Evolutionary conservation across 2,797 vertebrate genomes (phyloP), one percentile per base, ranked within the genome.

Genomic region (Lutra lutra): DNA sequence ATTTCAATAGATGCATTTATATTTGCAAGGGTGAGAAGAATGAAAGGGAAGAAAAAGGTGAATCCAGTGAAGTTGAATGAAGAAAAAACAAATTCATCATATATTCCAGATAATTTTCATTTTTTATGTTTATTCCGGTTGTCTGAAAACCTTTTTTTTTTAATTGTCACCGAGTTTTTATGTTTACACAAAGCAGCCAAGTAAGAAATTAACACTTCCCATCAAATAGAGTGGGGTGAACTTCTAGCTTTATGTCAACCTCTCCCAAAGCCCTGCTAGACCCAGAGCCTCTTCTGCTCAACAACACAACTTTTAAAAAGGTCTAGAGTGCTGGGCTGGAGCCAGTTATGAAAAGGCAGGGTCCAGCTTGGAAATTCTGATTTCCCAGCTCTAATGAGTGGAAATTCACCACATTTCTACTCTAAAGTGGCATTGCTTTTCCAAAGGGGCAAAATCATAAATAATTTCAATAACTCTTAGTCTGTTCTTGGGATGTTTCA

Each of bases 391-490:
- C 9, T 43, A 75, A 48, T 64, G 35, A 91, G 27, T 86, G 25
- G 51, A 95, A 96, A 60, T 77, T 46, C 14, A 93, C 60, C 73
- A 66, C 0, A 38, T 9, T 27, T 88, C 51, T 72, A 11, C 32
- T 86, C 51, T 72, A 13, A 91, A 93, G 75, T 43, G 13, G 21
- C 48, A 78, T 94, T 11, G 3, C 23, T 83, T 77, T 93, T 94
- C 79, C 60, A 73, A 62, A 48, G 9, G 66, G 43, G 7, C 25
- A 2, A 3, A 79, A 73, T 80, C 72, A 64, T 64, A 90, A 84
- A 95, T 78, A 18, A 70, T 68, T 97, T 97, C 84, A 93, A 43
- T 94, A 86, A 83, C 51, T 90, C 9, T 88, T 75, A 72, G n/a
- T 78, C 20, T 85, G 10, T 85, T 94, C 60, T 91, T 92, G 72